Evolutionary conservation across 2,888 invertebrate genomes (phyloP).

Genomic region (Aelia acuminata): DNA sequence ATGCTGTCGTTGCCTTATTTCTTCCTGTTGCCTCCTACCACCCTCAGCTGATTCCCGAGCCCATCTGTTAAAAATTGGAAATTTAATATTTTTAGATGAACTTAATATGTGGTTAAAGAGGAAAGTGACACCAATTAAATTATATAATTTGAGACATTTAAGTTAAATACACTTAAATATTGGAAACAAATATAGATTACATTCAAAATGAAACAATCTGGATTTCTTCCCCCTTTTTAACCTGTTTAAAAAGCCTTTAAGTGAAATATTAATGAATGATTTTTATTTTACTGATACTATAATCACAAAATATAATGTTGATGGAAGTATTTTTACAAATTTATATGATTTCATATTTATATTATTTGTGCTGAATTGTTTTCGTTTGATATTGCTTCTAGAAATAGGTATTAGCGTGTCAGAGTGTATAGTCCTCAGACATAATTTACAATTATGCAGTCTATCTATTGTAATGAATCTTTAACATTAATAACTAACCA

Average conservation of each 20-base stretch:
- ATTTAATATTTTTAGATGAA: neutral
- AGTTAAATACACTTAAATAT: neutral
- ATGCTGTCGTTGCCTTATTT: constrained; percentile 44
- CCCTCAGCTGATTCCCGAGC: constrained; percentile 51
- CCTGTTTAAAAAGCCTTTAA: neutral
- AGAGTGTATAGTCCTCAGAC: no score
- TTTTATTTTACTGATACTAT: neutral
- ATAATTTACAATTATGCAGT: neutral
- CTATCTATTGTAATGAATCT: neutral
- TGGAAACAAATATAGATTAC: neutral
- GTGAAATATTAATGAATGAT: neutral
- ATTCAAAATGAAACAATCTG: neutral
- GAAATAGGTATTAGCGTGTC: no score
- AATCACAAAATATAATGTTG: neutral
- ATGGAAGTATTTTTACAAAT: neutral
- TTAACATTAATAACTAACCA: neutral
- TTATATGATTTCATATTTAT: no score
- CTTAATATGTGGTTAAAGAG: neutral
- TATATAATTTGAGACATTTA: no score
- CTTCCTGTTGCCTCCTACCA: constrained; percentile 51
- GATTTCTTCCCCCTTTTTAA: neutral
- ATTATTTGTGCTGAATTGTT: no score
- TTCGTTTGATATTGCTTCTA: no score
- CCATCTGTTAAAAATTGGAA: constrained; percentile 31
- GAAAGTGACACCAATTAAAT: neutral